Evolutionary conservation across 1,140 invertebrate species (phyloP).

Genomic region (Neoseiulus cucumeris): DNA sequence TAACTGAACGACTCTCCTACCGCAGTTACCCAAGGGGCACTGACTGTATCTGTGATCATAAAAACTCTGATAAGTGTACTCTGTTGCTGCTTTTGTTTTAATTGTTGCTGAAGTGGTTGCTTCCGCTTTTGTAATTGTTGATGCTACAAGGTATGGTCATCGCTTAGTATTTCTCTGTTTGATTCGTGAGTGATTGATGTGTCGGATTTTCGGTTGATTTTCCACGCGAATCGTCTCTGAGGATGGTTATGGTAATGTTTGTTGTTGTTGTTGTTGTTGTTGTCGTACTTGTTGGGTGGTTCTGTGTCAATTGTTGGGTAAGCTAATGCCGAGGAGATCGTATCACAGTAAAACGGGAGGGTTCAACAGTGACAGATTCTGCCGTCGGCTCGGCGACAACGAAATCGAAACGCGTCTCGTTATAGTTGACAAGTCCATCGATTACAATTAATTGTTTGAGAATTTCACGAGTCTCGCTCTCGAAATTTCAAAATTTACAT

Average conservation of each 20-base stretch:
- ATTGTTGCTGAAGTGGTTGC: background rate
- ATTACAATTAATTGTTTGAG: no score
- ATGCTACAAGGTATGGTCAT: background rate
- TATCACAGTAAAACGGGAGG: constrained; percentile 11
- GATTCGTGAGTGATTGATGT: background rate
- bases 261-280: background rate
- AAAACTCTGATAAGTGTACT: background rate
- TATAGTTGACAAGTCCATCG: no score
- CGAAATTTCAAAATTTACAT: no score
- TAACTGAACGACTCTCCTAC: background rate
- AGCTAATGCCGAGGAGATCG: constrained; percentile 11
- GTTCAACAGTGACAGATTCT: background rate
- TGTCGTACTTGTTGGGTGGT: background rate
- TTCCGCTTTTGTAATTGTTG: background rate
- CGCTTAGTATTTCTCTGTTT: background rate
- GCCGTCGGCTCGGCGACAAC: no score
- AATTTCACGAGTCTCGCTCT: no score
- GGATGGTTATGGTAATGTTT: background rate
- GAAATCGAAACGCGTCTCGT: no score
- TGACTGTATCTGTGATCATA: background rate
- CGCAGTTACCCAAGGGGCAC: background rate
- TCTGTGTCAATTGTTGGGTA: background rate
- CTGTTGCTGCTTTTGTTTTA: background rate
- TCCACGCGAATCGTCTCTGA: no score
- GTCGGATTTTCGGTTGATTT: background rate